Evolutionary conservation across 2,113 vertebrate species (phyloP), one percentile per base, ranked within the genome.

Genomic region (Jaculus jaculus): DNA sequence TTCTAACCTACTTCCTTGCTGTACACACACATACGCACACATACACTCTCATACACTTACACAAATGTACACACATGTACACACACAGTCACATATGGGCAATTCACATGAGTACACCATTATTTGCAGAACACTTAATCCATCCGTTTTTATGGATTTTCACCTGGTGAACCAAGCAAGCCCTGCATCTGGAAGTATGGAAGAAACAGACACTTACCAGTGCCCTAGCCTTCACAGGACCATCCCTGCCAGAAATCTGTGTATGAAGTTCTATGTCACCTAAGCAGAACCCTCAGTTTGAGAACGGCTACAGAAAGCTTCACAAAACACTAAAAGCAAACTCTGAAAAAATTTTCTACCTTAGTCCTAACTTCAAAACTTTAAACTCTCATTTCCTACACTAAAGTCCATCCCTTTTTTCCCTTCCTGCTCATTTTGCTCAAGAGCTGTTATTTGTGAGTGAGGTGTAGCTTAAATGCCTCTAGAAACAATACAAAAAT

Each of bases 401-500:
- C 13, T 80, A 73, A 68, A 84, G 78, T 7, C 11, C 37, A 61
- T 89, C 11, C 39, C 47, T n/a, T 51, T 13, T 72, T 86, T 24
- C 60, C 18, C 42, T 85, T 71, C 13, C 7, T 68, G 6, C 83
- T 30, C 63, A 30, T 83, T 86, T 91, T 61, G 32, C 84, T 34
- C 60, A 26, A 86, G 32, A 93, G 5, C 3, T 6, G 54, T 18
- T 39, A 65, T n/a, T 61, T 83, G 6, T 73, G 86, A 87, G 26
- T 89, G 30, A 86, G n/a, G 68, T 37, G n/a, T 28, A 84, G 15
- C 16, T 2, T 26, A 95, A 90, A 37, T 0, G 0, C 16, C 16
- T 39, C 37, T 54, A 68, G 34, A 6, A 87, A 10, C 77, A 42
- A 95, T 71, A 83, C 23, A 77, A 92, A 92, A 92, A 94, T 72